Base-by-base conservation (phyloP, 2,113 vertebrate species). In the Choloepus hoffmanni region DNA sequence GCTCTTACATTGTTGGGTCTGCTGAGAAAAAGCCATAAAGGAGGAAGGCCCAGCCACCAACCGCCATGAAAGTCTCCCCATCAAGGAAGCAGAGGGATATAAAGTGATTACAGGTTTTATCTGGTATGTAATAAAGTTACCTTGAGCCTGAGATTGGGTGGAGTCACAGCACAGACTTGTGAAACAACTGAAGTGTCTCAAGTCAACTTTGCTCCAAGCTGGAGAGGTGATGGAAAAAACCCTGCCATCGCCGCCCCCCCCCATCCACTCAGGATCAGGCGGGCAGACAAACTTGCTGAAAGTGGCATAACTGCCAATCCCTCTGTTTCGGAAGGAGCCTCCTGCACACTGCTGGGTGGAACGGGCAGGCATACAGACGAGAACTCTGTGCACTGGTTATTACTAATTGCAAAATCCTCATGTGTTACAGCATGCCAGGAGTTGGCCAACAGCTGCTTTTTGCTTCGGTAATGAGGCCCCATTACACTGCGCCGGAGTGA, bases 401-500 rank as follows among this genome's bases (percentile, higher is more conserved):
- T 96, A 85, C 89, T 94, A 97, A 97, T 97, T 98, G 96, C 96
- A 97, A 98, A 97, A 97, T 70, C 90, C 72, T 90, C 95, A 81
- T 97, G 90, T 97, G 94, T 97, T 97, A 89, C 94, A 97, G 97
- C 97, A 97, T 74, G 96, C 97, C 96, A 96, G 95, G 95, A 98
- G 97, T 97, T 97, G 95, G 96, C 97, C 93, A 98, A 95, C 96
- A 95, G 94, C 96, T 97, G 96, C 90, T 92, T 96, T 97, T 73
- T 96, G 95, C 95, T 97, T 97, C 45, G 14, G 96, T 95, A 96
- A 97, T 90, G 95, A 97, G 88, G 76, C 96, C 95, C 92, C 94
- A 97, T 96, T 97, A 96, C 94, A 95, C 94, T 93, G 85, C 83
- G 91, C 94, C 92, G 93, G 93, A 95, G 74, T 21, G 67, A 86